A percentile compares a stretch with the other conserved stretches of the same genome.
Evolutionary conservation across 2,888 invertebrate genomes (phyloP).

Genomic region (Drosophila kokeensis): DNA sequence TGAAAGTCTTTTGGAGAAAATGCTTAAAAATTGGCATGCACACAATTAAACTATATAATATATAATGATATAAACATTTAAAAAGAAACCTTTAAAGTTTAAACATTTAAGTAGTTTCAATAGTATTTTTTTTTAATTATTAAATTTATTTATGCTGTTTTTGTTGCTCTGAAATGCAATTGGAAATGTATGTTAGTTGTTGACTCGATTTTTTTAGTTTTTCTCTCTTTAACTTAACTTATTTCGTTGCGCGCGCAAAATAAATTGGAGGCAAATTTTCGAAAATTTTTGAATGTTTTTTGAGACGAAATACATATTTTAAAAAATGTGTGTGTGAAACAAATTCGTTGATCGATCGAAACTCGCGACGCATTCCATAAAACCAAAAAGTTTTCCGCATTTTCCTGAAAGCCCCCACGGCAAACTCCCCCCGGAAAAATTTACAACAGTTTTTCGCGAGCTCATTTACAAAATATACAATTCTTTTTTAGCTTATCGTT

Average conservation of each 20-base stretch:
- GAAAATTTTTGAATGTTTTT: conserved; percentile 1
- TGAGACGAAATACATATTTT: conserved; percentile 3
- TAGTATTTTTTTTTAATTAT: conserved; percentile 13
- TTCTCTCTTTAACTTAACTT: conserved; percentile 20
- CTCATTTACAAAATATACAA: conserved; percentile 55
- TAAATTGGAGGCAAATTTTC: conserved; percentile 16
- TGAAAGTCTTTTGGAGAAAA: conserved; percentile 54
- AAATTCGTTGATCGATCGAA: conserved; percentile 19
- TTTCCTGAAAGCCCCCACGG: conserved; percentile 1
- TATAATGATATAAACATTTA: conserved; percentile 54
- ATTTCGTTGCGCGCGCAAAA: conserved; percentile 45
- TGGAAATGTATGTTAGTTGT: conserved; percentile 63
- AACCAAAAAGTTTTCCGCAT: conserved; percentile 4
- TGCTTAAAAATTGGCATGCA: conserved; percentile 44
- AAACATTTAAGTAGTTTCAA: conserved; percentile 48
- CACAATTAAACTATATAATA: conserved; percentile 50
- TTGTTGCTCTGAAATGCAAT: conserved; percentile 62
- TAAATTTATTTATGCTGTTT: conserved; percentile 22
- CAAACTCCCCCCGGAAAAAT: conserved; percentile 11
- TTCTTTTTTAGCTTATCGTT: conserved; percentile 5
- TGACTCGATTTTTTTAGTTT: conserved; percentile 1
- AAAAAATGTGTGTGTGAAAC: conserved; percentile 12
- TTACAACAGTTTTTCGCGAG: conserved; percentile 36
- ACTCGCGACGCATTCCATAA: conserved; percentile 30
- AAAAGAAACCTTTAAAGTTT: conserved; percentile 58